phyloP scores from a whole-genome alignment of 2,113 vertebrate genomes.

The Cephalopterus ornatus region DNA sequence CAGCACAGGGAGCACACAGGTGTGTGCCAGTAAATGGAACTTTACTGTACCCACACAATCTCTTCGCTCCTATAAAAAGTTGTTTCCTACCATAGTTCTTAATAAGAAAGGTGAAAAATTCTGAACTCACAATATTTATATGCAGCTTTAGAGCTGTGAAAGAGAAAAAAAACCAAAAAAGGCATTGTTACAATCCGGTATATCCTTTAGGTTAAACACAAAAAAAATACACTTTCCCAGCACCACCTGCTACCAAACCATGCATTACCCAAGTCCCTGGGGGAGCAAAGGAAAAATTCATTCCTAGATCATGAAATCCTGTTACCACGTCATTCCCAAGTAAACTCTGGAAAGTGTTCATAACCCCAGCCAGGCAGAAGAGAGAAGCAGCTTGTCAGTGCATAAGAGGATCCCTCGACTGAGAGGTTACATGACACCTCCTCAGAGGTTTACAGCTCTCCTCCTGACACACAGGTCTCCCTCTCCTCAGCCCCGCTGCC shows the following conservation, averaged over 20 bases:
- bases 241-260: background rate
- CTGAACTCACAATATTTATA: background rate
- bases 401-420: background rate
- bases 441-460: background rate
- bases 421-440: conserved; percentile 23
- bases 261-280: background rate
- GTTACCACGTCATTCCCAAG: background rate
- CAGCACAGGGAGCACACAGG: background rate
- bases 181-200: background rate
- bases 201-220: background rate
- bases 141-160: background rate
- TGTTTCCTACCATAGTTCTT: background rate
- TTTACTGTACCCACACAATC: background rate
- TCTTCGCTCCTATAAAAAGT: background rate
- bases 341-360: background rate
- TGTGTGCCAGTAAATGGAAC: background rate
- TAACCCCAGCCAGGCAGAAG: background rate
- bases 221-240: fast-evolving
- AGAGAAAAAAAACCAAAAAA: background rate
- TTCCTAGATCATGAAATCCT: background rate
- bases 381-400: background rate
- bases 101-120: background rate
- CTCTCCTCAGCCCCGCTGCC: background rate
- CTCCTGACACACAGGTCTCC: background rate
- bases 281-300: background rate